Conservation (phyloP, 2,113 vertebrate species). For the Motacilla tschutschensis region DNA sequence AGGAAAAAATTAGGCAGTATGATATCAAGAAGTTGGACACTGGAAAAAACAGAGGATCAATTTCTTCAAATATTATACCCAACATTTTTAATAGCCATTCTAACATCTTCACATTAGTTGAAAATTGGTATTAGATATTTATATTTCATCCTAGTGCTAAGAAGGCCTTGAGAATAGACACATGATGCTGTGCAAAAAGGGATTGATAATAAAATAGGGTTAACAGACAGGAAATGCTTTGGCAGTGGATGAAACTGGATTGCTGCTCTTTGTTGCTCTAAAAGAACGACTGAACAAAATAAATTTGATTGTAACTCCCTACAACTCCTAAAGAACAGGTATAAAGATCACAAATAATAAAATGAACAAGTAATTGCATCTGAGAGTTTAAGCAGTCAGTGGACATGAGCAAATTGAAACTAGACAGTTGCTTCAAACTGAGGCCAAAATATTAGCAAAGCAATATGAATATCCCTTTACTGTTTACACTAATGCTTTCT, state of each 20-base stretch:
- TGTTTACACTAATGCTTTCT: background rate
- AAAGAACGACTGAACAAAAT: conserved; percentile 19
- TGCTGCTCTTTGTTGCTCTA: background rate
- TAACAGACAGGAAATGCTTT: conserved; percentile 8
- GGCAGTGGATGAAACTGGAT: background rate
- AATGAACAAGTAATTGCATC: background rate
- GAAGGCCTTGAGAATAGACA: conserved; percentile 2
- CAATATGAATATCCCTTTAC: background rate
- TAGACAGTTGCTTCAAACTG: background rate
- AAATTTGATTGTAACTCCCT: background rate
- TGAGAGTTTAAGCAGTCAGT: background rate
- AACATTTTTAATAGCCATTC: background rate
- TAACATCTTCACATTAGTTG: background rate
- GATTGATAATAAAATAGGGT: background rate
- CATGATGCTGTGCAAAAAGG: background rate
- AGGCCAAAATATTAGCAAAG: background rate
- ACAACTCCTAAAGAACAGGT: background rate
- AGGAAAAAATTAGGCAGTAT: background rate
- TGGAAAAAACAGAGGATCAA: background rate
- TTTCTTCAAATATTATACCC: background rate
- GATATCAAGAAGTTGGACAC: background rate
- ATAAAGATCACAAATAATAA: background rate
- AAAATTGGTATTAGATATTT: background rate
- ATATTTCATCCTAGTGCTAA: background rate
- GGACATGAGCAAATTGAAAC: background rate